These are phyloP conservation scores for Linepithema humile DNA, from an alignment of 1,140 invertebrate species.

Conservation along the genomic window DNA sequence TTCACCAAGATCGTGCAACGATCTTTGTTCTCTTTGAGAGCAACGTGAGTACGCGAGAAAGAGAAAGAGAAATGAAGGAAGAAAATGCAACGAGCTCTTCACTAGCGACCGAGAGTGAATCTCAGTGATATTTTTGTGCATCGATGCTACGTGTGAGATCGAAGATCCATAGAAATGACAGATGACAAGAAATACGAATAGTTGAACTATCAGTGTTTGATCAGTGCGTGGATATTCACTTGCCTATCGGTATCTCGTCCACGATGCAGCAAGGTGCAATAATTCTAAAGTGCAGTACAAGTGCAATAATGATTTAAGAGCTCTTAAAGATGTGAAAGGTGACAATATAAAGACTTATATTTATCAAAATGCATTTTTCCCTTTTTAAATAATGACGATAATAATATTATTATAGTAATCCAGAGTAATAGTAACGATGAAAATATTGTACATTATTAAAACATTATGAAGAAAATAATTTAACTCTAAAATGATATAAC, in stretches of 20 bases:
- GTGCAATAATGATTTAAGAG: conserved; percentile 3
- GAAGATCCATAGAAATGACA: conserved; percentile 3
- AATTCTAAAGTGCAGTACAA: neutral
- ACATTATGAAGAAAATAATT: neutral
- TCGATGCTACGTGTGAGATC: conserved; percentile 15
- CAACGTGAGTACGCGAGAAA: neutral
- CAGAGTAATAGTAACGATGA: neutral
- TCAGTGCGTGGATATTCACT: neutral
- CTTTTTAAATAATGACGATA: neutral
- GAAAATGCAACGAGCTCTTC: conserved; percentile 8
- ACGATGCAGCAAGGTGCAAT: neutral
- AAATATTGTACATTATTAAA: neutral
- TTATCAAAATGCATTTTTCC: neutral
- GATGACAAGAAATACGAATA: neutral
- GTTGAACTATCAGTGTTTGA: neutral
- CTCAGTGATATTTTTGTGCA: conserved; percentile 12
- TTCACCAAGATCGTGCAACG: conserved; percentile 39
- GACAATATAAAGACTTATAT: neutral
- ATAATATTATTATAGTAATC: neutral
- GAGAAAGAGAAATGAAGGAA: conserved; percentile 11
- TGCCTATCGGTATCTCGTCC: neutral
- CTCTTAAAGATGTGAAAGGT: neutral
- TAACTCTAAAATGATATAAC: neutral
- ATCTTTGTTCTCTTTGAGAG: neutral
- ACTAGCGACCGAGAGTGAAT: conserved; percentile 29